Percentiles rank a stretch among this genome's conserved stretches.
Evolutionary conservation across 1,140 invertebrate species (phyloP).

Genomic region (Neodiprion virginianus): DNA sequence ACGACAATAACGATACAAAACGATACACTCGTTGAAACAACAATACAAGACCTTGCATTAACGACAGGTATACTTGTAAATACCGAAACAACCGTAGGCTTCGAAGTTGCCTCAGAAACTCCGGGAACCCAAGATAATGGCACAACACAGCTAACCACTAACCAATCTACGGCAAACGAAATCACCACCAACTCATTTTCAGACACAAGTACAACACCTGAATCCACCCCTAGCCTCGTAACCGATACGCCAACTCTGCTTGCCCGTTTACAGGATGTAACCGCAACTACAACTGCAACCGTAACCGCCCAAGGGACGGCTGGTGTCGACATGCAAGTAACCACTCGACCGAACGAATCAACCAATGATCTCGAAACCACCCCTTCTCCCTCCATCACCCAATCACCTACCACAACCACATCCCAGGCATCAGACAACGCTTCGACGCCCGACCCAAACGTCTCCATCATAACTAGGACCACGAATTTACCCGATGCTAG

Average conservation of each 20-base stretch:
- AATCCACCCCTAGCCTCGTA: constrained; percentile 27
- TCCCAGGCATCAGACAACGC: constrained; percentile 17
- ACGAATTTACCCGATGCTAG: constrained; percentile 57
- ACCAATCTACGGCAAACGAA: background rate
- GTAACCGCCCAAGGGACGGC: constrained; percentile 60
- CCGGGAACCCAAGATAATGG: background rate
- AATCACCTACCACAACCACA: constrained; percentile 21
- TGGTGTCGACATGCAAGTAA: constrained; percentile 39
- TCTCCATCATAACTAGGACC: constrained; percentile 20
- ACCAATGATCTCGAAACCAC: constrained; percentile 12
- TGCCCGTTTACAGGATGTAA: constrained; percentile 58
- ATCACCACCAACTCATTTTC: background rate
- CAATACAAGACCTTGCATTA: constrained; percentile 16
- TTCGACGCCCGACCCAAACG: constrained; percentile 10
- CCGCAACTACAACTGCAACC: constrained; percentile 25
- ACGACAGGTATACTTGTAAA: constrained; percentile 14
- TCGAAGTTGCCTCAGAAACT: background rate
- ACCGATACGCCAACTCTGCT: constrained; percentile 50
- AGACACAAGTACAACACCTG: constrained; percentile 14
- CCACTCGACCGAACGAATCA: constrained; percentile 34
- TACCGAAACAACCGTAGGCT: constrained; percentile 29
- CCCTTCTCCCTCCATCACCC: constrained; percentile 17
- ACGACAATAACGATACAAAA: constrained; percentile 15
- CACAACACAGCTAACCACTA: constrained; percentile 8
- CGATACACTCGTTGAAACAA: constrained; percentile 18